These are phyloP conservation scores for Daubentonia madagascariensis DNA, from an alignment of 2,113 vertebrate genomes.

Conservation along the genomic window DNA sequence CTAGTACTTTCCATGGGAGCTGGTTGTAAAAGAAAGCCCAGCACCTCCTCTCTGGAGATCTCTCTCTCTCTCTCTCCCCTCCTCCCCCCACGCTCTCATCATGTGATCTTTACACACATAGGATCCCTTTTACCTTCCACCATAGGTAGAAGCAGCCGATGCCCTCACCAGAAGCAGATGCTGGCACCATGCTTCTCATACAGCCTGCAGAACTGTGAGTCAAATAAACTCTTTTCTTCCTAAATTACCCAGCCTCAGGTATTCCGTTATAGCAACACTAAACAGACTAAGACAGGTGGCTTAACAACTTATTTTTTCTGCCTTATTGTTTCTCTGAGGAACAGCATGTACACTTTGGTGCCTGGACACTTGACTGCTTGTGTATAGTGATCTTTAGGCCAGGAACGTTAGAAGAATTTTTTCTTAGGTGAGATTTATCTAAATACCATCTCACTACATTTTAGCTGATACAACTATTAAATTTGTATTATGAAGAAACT, in stretches of 20 bases:
- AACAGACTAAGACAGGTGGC: background rate
- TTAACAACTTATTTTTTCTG: conserved; percentile 12
- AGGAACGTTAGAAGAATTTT: background rate
- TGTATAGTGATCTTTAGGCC: background rate
- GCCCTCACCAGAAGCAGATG: background rate
- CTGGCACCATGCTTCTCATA: background rate
- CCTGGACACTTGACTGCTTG: background rate
- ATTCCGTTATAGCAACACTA: background rate
- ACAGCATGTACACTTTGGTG: background rate
- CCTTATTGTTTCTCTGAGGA: background rate
- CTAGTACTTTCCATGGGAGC: background rate
- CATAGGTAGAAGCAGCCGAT: background rate
- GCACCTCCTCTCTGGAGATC: background rate
- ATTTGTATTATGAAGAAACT: background rate
- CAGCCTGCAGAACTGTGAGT: background rate
- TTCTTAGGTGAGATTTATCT: conserved; percentile 17
- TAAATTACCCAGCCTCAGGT: background rate
- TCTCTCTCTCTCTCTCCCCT: background rate
- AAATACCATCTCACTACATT: background rate
- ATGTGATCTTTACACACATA: background rate
- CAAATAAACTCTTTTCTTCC: background rate
- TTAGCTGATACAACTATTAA: background rate
- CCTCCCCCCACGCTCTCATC: background rate
- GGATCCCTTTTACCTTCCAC: background rate
- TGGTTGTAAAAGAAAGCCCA: background rate